Conservation (phyloP, 2,797 vertebrate genomes). For the Hafferia zeledoni region DNA sequence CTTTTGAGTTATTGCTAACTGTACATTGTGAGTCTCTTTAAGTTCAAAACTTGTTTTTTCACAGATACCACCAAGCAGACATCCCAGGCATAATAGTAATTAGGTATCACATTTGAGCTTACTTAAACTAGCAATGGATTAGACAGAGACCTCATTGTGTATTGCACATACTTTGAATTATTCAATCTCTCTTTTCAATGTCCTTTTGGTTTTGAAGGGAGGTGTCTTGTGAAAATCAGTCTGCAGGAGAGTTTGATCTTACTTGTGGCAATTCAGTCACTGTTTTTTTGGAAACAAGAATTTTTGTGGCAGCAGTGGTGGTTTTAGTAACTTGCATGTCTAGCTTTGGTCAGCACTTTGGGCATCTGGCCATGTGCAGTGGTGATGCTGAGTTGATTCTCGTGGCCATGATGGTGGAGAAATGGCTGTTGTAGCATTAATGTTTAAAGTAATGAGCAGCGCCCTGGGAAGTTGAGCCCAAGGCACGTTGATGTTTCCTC, state of each 20-base stretch:
- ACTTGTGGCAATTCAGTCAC: background rate
- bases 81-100: background rate
- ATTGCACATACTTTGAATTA: background rate
- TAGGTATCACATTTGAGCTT: background rate
- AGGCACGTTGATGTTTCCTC: background rate
- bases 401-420: background rate
- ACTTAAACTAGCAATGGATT: background rate
- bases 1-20: background rate
- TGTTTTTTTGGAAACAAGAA: background rate
- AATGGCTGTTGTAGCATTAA: background rate
- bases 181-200: background rate
- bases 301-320: background rate
- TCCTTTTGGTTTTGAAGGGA: background rate
- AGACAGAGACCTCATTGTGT: background rate
- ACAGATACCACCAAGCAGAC: background rate
- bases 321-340: background rate
- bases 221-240: background rate
- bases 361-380: background rate
- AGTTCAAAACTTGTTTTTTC: background rate
- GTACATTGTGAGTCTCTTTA: background rate
- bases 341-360: background rate
- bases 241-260: background rate
- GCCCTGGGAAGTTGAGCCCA: background rate
- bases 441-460: background rate
- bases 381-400: rapidly evolving